Evolutionary conservation across 2,113 vertebrate genomes (phyloP), one percentile per base, ranked within the genome.

Genomic region (Tinamus guttatus): DNA sequence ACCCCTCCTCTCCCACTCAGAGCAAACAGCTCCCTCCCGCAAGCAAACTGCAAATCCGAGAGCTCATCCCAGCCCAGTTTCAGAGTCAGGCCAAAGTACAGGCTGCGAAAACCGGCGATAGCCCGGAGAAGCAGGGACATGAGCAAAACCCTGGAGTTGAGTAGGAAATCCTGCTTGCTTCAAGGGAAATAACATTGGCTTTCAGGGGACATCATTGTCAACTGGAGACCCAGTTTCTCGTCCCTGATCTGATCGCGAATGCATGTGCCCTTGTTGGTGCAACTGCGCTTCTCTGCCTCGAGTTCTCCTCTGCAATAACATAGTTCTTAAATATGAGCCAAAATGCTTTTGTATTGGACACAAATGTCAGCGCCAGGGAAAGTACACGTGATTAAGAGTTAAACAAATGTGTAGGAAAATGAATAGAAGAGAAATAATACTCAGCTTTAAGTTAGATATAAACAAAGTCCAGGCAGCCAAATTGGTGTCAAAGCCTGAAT

Each of bases 11-110:
- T 85, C 74, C 81, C 67, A 96, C 84, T 76, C 73, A 87, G 91
- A 95, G 63, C 43, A 85, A 96, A 80, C 84, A 79, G 41, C 75
- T 96, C 70, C 65, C 67, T 94, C 94, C 93, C 43, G 86, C 45
- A 10, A 87, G 87, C 87, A 89, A 89, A 92, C 81, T 62, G 75
- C 2, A 3, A 84, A 96, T 84, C 90, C 83, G 52, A 43, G 49
- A 79, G 62, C 83, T 87, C 60, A 73, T 94, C 70, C 74, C 65
- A 92, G 79, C 65, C 74, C 83, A 54, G 65, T 79, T 85, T 76
- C 52, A 92, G 75, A 84, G 74, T 95, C 81, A 90, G 88, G 91
- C 77, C 52, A 54, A 86, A 96, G 93, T 81, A 89, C 93, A 81
- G 90, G 60, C 52, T 95, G 49, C 25, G 28, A 59, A 93, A 80